phyloP scores from a whole-genome alignment of 2,113 vertebrate genomes.

The Gorsachius goisagi region DNA sequence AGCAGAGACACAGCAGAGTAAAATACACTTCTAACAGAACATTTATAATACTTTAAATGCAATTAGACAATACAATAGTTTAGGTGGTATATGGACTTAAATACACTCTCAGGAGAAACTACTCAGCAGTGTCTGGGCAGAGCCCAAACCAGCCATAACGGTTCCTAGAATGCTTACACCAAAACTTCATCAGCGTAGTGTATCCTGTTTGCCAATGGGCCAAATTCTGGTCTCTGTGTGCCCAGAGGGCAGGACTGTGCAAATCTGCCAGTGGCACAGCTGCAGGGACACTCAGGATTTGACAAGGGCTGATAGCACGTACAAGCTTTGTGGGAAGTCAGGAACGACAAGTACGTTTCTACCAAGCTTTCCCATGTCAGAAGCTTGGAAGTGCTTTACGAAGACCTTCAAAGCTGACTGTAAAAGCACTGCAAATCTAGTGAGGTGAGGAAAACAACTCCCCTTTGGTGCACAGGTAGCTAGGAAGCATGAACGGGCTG shows the following conservation, averaged over 20 bases:
- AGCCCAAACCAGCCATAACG: not conserved
- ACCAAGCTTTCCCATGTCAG: not conserved
- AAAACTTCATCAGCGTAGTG: not conserved
- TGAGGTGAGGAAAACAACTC: not conserved
- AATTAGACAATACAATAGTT: not conserved
- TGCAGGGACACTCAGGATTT: not conserved
- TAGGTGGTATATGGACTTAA: not conserved
- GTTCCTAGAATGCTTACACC: not conserved
- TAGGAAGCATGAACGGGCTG: not conserved
- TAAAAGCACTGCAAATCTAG: not conserved
- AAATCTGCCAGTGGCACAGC: not conserved
- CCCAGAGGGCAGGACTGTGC: not conserved
- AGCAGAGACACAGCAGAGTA: not conserved
- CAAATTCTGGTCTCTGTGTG: not conserved
- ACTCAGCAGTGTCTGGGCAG: not conserved
- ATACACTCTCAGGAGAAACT: not conserved
- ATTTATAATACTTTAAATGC: not conserved
- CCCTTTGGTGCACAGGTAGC: not conserved
- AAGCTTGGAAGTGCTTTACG: not conserved
- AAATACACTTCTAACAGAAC: not conserved
- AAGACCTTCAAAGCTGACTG: not conserved
- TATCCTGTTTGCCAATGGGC: too few species aligned
- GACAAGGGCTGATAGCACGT: accelerated
- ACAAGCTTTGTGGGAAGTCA: not conserved
- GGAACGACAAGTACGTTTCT: not conserved